Conservation (phyloP, 2,888 invertebrate genomes). For the Callosobruchus maculatus region DNA sequence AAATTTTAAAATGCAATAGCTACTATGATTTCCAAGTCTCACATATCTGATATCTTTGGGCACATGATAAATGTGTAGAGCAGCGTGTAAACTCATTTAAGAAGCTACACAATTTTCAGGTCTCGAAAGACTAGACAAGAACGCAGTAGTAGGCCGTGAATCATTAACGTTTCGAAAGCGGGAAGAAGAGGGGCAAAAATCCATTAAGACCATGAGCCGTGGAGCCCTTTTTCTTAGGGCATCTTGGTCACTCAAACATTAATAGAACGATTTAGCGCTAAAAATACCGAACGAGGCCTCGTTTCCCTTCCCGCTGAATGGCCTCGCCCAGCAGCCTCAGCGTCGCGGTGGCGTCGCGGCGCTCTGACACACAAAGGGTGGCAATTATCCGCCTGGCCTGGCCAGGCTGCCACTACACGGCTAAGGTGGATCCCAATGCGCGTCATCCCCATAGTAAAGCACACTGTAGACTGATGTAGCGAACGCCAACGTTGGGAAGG, state of each 20-base stretch:
- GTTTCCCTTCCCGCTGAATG: not conserved
- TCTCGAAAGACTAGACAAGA: no score
- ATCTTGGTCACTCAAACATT: slow-evolving; percentile 25
- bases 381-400: not conserved
- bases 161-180: not conserved
- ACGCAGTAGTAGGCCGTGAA: not conserved
- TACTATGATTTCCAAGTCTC: no score
- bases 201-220: not conserved
- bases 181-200: not conserved
- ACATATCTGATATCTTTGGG: no score
- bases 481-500: not conserved
- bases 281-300: slow-evolving; percentile 24
- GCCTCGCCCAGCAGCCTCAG: not conserved
- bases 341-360: not conserved
- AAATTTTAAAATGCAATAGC: no score
- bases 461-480: not conserved
- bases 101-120: no score
- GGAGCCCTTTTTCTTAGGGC: not conserved
- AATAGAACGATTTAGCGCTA: slow-evolving; percentile 26
- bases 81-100: no score
- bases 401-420: not conserved
- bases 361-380: not conserved
- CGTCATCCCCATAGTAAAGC: not conserved
- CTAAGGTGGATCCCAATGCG: not conserved
- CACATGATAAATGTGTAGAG: no score